These are phyloP conservation scores for Enteromius treurensis DNA, from an alignment of 2,797 vertebrate genomes.

Conservation along the genomic window DNA sequence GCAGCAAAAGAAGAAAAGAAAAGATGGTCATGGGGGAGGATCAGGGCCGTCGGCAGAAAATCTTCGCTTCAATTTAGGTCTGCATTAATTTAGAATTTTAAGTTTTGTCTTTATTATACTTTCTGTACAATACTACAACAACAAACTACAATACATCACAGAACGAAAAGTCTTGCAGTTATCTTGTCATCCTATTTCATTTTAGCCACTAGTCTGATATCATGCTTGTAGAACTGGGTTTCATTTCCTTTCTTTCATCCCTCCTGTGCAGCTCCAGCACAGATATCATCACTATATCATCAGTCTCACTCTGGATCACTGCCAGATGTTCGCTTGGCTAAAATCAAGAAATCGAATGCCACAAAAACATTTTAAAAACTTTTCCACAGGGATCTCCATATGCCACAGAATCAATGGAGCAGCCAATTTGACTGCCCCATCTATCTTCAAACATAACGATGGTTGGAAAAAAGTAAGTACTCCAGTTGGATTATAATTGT, in stretches of 20 bases:
- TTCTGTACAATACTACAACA: background rate
- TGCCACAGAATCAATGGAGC: slow-evolving; percentile 18
- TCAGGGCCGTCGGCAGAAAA: too few species aligned
- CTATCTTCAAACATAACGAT: slow-evolving; percentile 11
- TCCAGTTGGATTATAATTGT: slow-evolving; percentile 31
- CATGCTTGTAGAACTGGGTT: slow-evolving; percentile 1
- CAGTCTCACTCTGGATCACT: slow-evolving; percentile 37
- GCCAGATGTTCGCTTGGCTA: slow-evolving; percentile 39
- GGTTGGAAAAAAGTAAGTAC: slow-evolving; percentile 21
- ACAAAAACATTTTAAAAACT: slow-evolving; percentile 18
- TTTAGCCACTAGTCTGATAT: slow-evolving; percentile 15
- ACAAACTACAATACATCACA: background rate
- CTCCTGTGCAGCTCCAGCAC: slow-evolving; percentile 5
- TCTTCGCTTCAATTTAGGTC: background rate
- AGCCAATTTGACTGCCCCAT: slow-evolving; percentile 20
- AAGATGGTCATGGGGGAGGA: too few species aligned
- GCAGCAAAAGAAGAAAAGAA: too few species aligned
- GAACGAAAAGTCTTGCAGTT: background rate
- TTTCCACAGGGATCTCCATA: slow-evolving; percentile 20
- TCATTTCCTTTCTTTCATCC: slow-evolving; percentile 16
- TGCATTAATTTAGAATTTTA: background rate
- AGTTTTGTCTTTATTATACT: background rate
- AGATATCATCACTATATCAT: slow-evolving; percentile 30
- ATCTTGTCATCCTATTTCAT: slow-evolving; percentile 2
- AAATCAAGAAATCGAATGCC: slow-evolving; percentile 21